Conservation (phyloP, 2,888 invertebrate species). For the Hirtodrosophila trivittata region DNA sequence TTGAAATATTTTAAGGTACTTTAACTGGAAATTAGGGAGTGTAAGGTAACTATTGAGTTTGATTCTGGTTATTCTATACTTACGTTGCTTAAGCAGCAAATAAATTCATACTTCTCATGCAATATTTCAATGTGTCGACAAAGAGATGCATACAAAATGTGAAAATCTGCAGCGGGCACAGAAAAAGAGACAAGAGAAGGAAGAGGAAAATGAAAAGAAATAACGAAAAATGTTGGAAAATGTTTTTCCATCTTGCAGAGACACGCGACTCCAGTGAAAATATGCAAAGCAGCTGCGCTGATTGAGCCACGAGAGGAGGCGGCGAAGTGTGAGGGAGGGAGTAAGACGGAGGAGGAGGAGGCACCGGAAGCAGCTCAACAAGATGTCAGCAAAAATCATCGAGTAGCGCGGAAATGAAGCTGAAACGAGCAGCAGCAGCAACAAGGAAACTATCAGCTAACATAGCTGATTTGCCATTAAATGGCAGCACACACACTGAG, state of each 20-base stretch:
- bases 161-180: constrained; percentile 41
- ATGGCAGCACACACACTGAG: constrained; percentile 14
- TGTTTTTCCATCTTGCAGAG: constrained; percentile 68
- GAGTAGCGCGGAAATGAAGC: constrained; percentile 68
- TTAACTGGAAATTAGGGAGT: too few relatives aligned
- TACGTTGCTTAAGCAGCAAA: too few relatives aligned
- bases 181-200: constrained; percentile 40
- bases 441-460: constrained; percentile 42
- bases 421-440: constrained; percentile 44
- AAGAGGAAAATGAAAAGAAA: constrained; percentile 8
- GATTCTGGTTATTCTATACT: too few relatives aligned
- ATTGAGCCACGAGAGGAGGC: constrained; percentile 49
- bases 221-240: constrained; percentile 57
- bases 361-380: constrained; percentile 59
- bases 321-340: neutral
- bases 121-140: constrained; percentile 66
- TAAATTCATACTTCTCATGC: constrained; percentile 42
- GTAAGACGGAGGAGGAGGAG: constrained; percentile 5
- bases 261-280: constrained; percentile 68
- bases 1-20: too few relatives aligned
- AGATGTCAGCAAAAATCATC: constrained; percentile 77
- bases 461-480: constrained; percentile 44
- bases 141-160: constrained; percentile 59
- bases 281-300: constrained; percentile 76
- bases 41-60: too few relatives aligned